These are phyloP conservation scores for Sandelia bainsii DNA, from an alignment of 2,797 vertebrate species.

Conservation along the genomic window DNA sequence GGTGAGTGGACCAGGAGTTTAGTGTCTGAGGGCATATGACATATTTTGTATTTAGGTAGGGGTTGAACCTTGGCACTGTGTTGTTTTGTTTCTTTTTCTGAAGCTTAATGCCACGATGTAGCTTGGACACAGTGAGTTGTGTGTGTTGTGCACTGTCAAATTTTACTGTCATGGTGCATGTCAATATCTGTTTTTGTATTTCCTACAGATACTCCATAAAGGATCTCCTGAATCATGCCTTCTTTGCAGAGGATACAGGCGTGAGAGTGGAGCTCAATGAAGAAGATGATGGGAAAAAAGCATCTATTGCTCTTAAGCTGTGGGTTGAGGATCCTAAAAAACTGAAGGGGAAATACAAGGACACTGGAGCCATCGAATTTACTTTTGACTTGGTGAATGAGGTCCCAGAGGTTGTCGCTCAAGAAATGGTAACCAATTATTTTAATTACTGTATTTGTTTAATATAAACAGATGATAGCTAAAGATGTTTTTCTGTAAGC, in stretches of 20 bases:
- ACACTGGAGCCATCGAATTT: conserved; percentile 98
- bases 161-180: conserved; percentile 30
- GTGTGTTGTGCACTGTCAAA: conserved; percentile 30
- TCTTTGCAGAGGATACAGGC: conserved; percentile 98
- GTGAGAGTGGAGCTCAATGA: conserved; percentile 98
- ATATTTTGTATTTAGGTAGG: conserved; percentile 7
- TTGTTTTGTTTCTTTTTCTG: conserved; percentile 50
- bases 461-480: background rate
- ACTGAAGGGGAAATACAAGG: conserved; percentile 98
- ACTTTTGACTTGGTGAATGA: conserved; percentile 95
- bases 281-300: conserved; percentile 95
- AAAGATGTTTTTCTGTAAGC: background rate
- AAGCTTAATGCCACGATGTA: conserved; percentile 47
- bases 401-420: conserved; percentile 95
- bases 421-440: conserved; percentile 92
- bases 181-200: conserved; percentile 43
- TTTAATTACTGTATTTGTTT: background rate
- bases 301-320: conserved; percentile 94
- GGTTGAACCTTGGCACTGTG: background rate
- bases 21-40: background rate
- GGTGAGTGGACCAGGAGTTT: conserved; percentile 82
- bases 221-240: conserved; percentile 97
- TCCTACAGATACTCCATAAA: conserved; percentile 94
- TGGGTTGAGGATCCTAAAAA: conserved; percentile 99
- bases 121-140: conserved; percentile 44